A percentile compares a stretch with the other conserved stretches of the same genome.
Evolutionary conservation across 2,888 invertebrate species (phyloP).

Genomic region (Tortrix viridana): DNA sequence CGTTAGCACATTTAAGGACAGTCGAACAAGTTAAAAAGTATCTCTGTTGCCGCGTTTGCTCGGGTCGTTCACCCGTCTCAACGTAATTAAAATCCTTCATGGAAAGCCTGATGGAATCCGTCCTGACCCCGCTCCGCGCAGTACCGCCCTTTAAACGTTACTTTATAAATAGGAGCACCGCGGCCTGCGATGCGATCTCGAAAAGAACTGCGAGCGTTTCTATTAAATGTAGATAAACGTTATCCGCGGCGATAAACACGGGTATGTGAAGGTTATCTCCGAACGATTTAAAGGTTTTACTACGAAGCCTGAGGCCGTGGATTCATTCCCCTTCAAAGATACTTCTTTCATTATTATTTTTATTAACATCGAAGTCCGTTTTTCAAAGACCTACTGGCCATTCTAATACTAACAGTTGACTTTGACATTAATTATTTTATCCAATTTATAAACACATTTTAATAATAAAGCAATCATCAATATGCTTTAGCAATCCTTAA

Average conservation of each 20-base stretch:
- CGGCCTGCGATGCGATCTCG: constrained; percentile 31
- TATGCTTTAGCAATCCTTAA: background rate
- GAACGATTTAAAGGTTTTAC: no score
- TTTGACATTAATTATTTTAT: no score
- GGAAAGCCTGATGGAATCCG: constrained; percentile 81
- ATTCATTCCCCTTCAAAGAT: background rate
- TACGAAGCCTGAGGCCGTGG: no score
- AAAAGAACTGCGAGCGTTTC: constrained; percentile 11
- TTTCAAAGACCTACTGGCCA: no score
- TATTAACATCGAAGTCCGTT: no score
- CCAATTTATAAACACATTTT: background rate
- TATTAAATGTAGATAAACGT: constrained; percentile 6
- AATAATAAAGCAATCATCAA: constrained; percentile 9
- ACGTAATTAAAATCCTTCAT: constrained; percentile 84
- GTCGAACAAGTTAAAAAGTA: constrained; percentile 34
- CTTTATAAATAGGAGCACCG: constrained; percentile 75
- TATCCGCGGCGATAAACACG: background rate
- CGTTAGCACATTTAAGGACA: constrained; percentile 17
- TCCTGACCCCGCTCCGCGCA: constrained; percentile 72
- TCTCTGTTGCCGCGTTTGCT: constrained; percentile 51
- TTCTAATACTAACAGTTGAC: no score
- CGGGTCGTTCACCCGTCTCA: constrained; percentile 70
- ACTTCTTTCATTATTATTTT: background rate
- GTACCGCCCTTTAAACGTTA: constrained; percentile 73
- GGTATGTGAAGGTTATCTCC: background rate